Conservation (phyloP, 2,888 invertebrate species). For the Serrognathus titanus region DNA sequence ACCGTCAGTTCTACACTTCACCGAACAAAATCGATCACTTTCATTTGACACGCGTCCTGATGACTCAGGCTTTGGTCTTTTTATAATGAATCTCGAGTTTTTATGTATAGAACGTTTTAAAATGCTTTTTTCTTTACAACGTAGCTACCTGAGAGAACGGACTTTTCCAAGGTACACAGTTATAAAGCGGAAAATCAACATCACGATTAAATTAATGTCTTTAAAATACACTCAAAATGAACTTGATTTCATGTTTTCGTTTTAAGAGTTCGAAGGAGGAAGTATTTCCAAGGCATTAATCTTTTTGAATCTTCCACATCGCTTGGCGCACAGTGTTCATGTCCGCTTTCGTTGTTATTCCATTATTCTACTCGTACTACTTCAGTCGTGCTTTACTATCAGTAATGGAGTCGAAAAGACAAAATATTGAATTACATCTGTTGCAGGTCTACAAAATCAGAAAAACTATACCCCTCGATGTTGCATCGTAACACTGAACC, state of each 20-base stretch:
- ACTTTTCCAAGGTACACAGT: slow-evolving; percentile 82
- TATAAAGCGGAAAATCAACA: slow-evolving; percentile 11
- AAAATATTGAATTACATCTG: slow-evolving; percentile 9
- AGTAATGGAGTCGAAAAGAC: background rate
- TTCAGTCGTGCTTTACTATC: background rate
- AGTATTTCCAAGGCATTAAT: slow-evolving; percentile 7
- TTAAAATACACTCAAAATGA: background rate
- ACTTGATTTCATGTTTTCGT: background rate
- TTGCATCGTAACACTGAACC: slow-evolving; percentile 76
- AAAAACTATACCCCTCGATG: slow-evolving; percentile 92
- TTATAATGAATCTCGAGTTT: no score
- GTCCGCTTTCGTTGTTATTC: slow-evolving; percentile 15
- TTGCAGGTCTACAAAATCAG: slow-evolving; percentile 88
- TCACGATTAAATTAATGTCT: slow-evolving; percentile 7
- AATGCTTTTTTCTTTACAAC: slow-evolving; percentile 39
- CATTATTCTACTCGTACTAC: background rate
- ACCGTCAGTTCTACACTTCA: no score
- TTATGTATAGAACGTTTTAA: slow-evolving; percentile 3
- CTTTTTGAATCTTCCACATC: slow-evolving; percentile 5
- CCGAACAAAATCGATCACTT: no score
- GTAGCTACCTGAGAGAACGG: slow-evolving; percentile 88
- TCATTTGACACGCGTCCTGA: no score
- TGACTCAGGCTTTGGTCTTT: background rate
- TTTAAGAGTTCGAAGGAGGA: background rate
- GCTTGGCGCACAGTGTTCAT: slow-evolving; percentile 24